Evolutionary conservation across 1,140 invertebrate genomes (phyloP).

Genomic region (Pachypeltis micranthus): DNA sequence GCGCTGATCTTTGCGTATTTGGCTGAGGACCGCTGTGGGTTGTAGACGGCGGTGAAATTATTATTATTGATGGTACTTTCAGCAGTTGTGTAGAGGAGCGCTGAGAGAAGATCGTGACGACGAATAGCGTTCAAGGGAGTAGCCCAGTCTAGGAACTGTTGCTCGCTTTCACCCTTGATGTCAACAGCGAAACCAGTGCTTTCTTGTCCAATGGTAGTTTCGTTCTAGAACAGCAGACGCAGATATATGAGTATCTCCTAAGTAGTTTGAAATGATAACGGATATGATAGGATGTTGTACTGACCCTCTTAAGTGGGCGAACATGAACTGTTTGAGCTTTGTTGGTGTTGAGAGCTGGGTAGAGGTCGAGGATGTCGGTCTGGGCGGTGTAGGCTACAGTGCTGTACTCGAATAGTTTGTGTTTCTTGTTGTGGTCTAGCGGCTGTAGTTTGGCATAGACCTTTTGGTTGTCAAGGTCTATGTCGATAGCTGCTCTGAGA

Average conservation of each 20-base stretch:
- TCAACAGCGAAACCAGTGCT: slow-evolving; percentile 38
- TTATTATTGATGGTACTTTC: slow-evolving; percentile 23
- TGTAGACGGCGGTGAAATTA: slow-evolving; percentile 22
- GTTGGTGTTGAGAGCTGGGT: slow-evolving; percentile 35
- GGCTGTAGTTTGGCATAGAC: slow-evolving; percentile 37
- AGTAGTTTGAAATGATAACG: too few species aligned
- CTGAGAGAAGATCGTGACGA: slow-evolving; percentile 26
- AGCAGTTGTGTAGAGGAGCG: slow-evolving; percentile 23
- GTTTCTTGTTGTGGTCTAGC: slow-evolving; percentile 37
- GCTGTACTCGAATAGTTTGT: slow-evolving; percentile 42
- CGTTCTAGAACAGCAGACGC: slow-evolving; percentile 15
- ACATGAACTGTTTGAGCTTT: slow-evolving; percentile 33
- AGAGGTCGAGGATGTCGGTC: slow-evolving; percentile 40
- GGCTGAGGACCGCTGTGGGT: slow-evolving; percentile 25
- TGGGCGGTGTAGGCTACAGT: slow-evolving; percentile 45
- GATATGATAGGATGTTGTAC: too few species aligned
- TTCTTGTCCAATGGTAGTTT: slow-evolving; percentile 25
- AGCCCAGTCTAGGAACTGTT: slow-evolving; percentile 30
- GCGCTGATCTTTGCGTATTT: slow-evolving; percentile 25
- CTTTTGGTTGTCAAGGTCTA: slow-evolving; percentile 37
- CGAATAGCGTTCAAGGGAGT: background rate
- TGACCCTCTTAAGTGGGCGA: slow-evolving; percentile 29
- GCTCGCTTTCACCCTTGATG: slow-evolving; percentile 38
- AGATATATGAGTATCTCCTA: too few species aligned
- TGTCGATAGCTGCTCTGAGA: slow-evolving; percentile 33